Evolutionary conservation across 2,888 invertebrate genomes (phyloP).

Genomic region (Leucophenga montana): DNA sequence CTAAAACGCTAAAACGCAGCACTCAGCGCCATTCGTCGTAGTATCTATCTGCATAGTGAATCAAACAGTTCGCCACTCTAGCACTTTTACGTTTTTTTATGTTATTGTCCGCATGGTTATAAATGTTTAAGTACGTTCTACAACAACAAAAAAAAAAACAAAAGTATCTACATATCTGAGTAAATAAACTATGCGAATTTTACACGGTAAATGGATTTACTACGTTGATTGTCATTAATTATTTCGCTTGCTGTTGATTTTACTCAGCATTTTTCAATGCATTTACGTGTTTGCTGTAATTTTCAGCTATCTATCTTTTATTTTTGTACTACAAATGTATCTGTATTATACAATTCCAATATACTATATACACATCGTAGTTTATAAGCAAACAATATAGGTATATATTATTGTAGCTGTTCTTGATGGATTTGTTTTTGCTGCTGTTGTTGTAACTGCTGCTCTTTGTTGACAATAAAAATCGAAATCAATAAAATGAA

Average conservation of each 20-base stretch:
- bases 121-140: too few relatives aligned
- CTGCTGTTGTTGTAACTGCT: constrained; percentile 5
- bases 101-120: too few relatives aligned
- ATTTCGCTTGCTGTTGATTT: constrained; percentile 21
- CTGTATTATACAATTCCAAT: constrained; percentile 30
- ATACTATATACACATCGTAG: background rate
- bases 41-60: too few relatives aligned
- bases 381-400: constrained; percentile 9
- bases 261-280: constrained; percentile 42
- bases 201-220: too few relatives aligned
- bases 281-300: constrained; percentile 25
- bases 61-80: too few relatives aligned
- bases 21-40: too few relatives aligned
- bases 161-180: too few relatives aligned
- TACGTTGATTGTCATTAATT: too few relatives aligned
- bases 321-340: constrained; percentile 37
- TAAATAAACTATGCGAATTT: too few relatives aligned
- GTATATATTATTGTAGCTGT: constrained; percentile 14
- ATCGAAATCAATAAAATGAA: constrained; percentile 66
- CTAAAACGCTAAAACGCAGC: too few relatives aligned
- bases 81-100: too few relatives aligned
- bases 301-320: constrained; percentile 38
- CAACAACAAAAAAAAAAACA: too few relatives aligned
- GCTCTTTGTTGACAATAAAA: constrained; percentile 53
- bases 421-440: constrained; percentile 9